phyloP scores from a whole-genome alignment of 1,140 invertebrate species.

The Brachionus calyciflorus region DNA sequence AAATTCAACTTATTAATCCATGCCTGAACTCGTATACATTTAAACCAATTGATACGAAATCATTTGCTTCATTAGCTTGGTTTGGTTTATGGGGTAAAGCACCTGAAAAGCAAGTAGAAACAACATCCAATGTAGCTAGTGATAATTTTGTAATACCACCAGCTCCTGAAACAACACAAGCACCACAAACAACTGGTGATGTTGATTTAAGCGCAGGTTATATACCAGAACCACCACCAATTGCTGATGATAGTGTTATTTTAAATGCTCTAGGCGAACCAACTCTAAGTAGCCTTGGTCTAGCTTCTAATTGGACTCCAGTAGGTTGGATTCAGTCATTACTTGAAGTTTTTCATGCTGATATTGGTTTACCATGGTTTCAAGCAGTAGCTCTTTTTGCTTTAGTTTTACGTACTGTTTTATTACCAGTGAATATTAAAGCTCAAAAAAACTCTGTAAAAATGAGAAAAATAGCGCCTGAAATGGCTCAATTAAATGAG shows the following conservation, averaged over 20 bases:
- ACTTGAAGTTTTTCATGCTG: slow-evolving; percentile 34
- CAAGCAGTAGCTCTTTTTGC: slow-evolving; percentile 25
- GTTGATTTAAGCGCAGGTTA: slow-evolving; percentile 21
- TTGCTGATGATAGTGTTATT: slow-evolving; percentile 1
- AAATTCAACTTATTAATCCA: not conserved
- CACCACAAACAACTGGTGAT: not conserved
- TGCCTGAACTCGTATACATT: not conserved
- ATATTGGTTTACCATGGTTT: slow-evolving; percentile 38
- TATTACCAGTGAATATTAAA: slow-evolving; percentile 33
- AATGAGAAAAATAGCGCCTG: slow-evolving; percentile 28
- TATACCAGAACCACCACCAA: slow-evolving; percentile 42
- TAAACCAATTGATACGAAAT: not conserved
- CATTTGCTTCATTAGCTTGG: slow-evolving; percentile 35
- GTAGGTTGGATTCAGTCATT: slow-evolving; percentile 40
- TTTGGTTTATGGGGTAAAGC: slow-evolving; percentile 45
- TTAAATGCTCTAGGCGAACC: slow-evolving; percentile 46
- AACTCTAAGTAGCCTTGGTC: not conserved
- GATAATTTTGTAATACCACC: slow-evolving; percentile 52
- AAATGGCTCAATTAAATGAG: slow-evolving; percentile 39
- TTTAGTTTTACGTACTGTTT: slow-evolving; percentile 17
- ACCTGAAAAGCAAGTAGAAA: slow-evolving; percentile 13
- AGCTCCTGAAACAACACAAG: not conserved
- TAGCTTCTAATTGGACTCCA: slow-evolving; percentile 28
- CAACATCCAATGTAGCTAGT: slow-evolving; percentile 65
- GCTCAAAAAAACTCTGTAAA: slow-evolving; percentile 40